Evolutionary conservation across 2,797 vertebrate genomes (phyloP).

Genomic region (Bucorvus abyssinicus): DNA sequence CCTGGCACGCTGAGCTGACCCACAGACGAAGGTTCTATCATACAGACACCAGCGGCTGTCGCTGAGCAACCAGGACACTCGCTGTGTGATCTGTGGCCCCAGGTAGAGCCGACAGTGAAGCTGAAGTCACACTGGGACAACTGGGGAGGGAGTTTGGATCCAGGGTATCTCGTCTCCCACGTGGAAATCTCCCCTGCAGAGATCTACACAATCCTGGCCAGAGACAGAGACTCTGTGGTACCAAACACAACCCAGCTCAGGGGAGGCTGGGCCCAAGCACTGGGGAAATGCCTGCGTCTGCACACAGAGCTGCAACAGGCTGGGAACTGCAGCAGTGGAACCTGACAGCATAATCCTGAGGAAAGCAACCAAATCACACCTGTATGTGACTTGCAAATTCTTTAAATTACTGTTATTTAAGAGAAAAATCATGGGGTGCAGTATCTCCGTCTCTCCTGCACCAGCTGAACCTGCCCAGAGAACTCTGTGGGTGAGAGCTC

Average conservation of each 20-base stretch:
- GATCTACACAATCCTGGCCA: background rate
- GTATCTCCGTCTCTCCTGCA: background rate
- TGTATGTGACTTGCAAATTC: no score
- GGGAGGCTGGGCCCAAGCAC: background rate
- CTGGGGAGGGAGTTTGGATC: no score
- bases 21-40: fast-evolving
- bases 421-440: background rate
- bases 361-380: background rate
- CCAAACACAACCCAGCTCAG: background rate
- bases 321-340: background rate
- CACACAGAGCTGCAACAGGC: background rate
- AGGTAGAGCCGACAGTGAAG: background rate
- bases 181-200: background rate
- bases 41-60: background rate
- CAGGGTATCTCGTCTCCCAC: background rate
- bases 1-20: background rate
- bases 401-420: background rate
- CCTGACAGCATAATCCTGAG: fast-evolving
- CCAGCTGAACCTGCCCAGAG: background rate
- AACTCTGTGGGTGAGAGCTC: no score
- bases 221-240: background rate
- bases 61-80: background rate
- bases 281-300: background rate
- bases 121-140: background rate
- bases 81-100: background rate